Evolutionary conservation across 1,140 invertebrate genomes (phyloP).

Genomic region (Pseudobourletiella spinata): DNA sequence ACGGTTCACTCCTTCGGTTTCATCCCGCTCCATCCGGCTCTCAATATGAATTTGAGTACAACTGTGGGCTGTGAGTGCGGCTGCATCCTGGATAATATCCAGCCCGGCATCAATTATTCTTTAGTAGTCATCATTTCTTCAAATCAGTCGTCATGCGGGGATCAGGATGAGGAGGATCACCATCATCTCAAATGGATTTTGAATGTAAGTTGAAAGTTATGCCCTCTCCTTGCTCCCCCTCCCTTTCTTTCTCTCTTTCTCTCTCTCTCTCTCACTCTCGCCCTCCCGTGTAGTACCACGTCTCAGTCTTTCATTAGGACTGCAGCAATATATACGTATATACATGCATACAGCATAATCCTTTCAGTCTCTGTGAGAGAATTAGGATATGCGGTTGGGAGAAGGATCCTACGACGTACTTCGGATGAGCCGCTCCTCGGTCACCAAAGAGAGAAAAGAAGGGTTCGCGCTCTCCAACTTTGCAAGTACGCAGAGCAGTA

Average conservation of each 20-base stretch:
- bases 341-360: no score
- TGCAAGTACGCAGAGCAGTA: no score
- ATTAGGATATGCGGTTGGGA: no score
- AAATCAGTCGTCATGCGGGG: conserved; percentile 29
- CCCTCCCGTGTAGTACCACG: no score
- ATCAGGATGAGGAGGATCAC: conserved; percentile 29
- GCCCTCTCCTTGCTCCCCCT: background rate
- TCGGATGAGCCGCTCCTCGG: no score
- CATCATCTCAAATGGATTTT: conserved; percentile 33
- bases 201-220: conserved; percentile 19
- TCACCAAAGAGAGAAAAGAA: no score
- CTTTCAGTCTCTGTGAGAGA: no score
- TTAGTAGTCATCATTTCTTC: conserved; percentile 26
- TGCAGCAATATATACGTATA: no score
- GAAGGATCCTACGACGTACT: no score
- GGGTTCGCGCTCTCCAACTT: no score
- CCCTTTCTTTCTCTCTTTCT: background rate
- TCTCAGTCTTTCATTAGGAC: no score
- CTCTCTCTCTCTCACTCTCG: background rate
- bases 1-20: background rate
- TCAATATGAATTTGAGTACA: conserved; percentile 17
- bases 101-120: conserved; percentile 23
- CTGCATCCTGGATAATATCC: conserved; percentile 28
- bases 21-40: conserved; percentile 1
- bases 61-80: conserved; percentile 33